A percentile compares a stretch with the other conserved stretches of the same genome.
These are phyloP conservation scores for Anguilla pacifica DNA, from an alignment of 2,797 vertebrate species.

Conservation along the genomic window DNA sequence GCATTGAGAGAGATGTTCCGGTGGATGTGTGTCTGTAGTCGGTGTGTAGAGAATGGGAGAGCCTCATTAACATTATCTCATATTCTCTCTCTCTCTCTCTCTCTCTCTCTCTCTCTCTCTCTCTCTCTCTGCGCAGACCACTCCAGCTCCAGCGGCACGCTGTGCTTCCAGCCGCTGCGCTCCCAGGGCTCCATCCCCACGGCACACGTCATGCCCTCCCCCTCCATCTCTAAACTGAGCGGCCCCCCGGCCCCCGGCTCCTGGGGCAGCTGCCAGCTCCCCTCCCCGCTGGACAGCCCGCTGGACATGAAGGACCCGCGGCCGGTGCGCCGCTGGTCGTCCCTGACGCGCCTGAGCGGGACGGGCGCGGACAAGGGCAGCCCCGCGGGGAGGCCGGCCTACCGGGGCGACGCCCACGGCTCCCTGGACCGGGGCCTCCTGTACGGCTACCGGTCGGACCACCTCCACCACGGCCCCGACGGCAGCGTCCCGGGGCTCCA, in stretches of 20 bases:
- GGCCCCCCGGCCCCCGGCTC: constrained; percentile 57
- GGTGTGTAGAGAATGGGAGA: neutral
- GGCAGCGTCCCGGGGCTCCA: constrained; percentile 70
- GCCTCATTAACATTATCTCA: constrained; percentile 32
- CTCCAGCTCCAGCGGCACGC: constrained; percentile 84
- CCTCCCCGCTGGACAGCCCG: constrained; percentile 59
- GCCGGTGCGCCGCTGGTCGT: constrained; percentile 89
- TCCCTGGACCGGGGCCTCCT: constrained; percentile 72
- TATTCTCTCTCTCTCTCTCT: no score
- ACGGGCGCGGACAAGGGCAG: constrained; percentile 61
- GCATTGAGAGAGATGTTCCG: neutral
- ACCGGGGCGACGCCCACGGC: constrained; percentile 64
- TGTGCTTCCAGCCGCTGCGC: constrained; percentile 76
- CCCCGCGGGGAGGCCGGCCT: constrained; percentile 52
- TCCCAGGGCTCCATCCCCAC: constrained; percentile 79
- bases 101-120: constrained; percentile 3
- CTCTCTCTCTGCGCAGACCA: constrained; percentile 73
- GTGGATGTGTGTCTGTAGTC: neutral
- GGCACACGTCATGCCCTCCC: constrained; percentile 83
- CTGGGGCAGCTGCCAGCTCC: constrained; percentile 73
- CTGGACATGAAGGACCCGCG: constrained; percentile 85
- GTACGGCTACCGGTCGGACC: constrained; percentile 67
- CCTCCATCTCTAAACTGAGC: constrained; percentile 66
- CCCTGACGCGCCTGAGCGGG: constrained; percentile 83
- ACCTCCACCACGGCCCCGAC: constrained; percentile 68